A percentile compares a stretch with the other conserved stretches of the same genome.
These are phyloP conservation scores for Virgularia gustaviana DNA, from an alignment of 92 coral and sea anemone genomes.

Conservation along the genomic window DNA sequence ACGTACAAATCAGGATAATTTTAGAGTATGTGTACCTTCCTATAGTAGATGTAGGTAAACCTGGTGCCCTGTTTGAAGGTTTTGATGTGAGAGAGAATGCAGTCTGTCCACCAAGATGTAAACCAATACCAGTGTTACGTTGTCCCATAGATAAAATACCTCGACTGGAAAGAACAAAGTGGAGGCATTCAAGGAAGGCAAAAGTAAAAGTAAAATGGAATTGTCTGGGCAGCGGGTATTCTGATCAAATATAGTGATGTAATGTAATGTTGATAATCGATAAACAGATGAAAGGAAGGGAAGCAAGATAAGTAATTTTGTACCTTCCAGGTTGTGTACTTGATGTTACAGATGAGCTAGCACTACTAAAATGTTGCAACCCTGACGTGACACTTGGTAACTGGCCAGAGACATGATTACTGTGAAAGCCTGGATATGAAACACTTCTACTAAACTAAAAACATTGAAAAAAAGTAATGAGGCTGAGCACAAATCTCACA, in stretches of 20 bases:
- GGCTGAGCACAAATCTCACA: too few relatives aligned
- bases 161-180: constrained; percentile 48
- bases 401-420: constrained; percentile 59
- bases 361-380: constrained; percentile 74
- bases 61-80: constrained; percentile 24
- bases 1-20: too few relatives aligned
- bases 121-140: constrained; percentile 64
- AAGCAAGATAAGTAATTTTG: too few relatives aligned
- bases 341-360: constrained; percentile 73
- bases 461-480: not conserved
- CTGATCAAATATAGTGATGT: too few relatives aligned
- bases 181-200: too few relatives aligned
- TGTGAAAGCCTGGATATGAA: constrained; percentile 77
- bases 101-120: constrained; percentile 75
- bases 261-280: too few relatives aligned
- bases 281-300: too few relatives aligned
- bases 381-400: constrained; percentile 68
- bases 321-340: constrained; percentile 93
- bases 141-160: constrained; percentile 97
- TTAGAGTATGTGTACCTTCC: too few relatives aligned
- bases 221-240: too few relatives aligned
- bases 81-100: constrained; percentile 50
- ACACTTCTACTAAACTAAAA: constrained; percentile 75
- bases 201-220: too few relatives aligned
- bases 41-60: constrained; percentile 27